Percentiles rank a stretch among this genome's conserved stretches.
Conservation (phyloP, 92 coral and sea anemone species). For the Bergia puertoricense region DNA sequence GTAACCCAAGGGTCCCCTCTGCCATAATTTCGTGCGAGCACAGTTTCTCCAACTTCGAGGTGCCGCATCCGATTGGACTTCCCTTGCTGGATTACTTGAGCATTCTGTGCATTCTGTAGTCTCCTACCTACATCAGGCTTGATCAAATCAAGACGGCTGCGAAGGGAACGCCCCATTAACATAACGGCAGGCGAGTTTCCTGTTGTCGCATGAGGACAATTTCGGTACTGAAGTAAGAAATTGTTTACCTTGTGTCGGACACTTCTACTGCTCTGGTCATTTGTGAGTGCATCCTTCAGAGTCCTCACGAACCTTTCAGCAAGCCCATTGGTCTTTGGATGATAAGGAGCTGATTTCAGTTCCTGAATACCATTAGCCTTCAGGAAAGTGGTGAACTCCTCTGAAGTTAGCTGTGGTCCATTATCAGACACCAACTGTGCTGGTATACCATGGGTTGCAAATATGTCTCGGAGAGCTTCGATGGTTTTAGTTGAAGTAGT, state of each 20-base stretch:
- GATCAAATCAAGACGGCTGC: conserved; percentile 27
- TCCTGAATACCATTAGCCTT: not conserved
- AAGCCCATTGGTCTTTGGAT: conserved; percentile 29
- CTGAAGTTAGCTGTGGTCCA: conserved; percentile 31
- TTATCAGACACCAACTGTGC: conserved; percentile 47
- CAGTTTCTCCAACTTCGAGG: no score
- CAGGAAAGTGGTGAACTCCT: not conserved
- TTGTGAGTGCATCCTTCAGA: conserved; percentile 15
- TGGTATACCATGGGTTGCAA: conserved; percentile 50
- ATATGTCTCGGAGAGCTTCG: conserved; percentile 43
- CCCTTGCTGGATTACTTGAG: no score
- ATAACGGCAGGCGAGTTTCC: conserved; percentile 41
- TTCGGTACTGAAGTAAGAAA: conserved; percentile 29
- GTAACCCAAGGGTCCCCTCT: not conserved
- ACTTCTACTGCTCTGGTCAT: conserved; percentile 1
- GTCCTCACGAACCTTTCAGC: conserved; percentile 36
- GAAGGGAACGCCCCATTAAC: conserved; percentile 28
- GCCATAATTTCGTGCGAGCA: no score
- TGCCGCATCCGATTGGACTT: no score
- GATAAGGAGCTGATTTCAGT: conserved; percentile 35
- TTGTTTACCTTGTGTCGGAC: conserved; percentile 30
- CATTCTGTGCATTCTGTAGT: not conserved
- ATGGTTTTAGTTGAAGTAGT: conserved; percentile 53
- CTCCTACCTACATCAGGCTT: conserved; percentile 33
- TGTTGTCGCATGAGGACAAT: not conserved